Conservation (phyloP, 2,888 invertebrate genomes). For the Noctua fimbriata region DNA sequence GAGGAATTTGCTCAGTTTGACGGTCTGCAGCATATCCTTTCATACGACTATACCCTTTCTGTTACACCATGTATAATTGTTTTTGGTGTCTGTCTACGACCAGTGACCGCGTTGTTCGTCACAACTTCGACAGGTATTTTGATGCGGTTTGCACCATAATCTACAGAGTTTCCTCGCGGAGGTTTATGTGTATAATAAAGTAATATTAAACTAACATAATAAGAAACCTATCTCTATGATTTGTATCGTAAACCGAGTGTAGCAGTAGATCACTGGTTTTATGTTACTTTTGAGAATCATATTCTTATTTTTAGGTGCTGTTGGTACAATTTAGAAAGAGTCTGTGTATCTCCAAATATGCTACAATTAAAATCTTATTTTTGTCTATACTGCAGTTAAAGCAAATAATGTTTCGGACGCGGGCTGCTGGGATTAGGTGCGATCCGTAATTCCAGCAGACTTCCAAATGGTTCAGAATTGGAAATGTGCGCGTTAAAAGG, state of each 20-base stretch:
- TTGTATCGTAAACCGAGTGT: too few species aligned
- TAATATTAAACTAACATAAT: too few species aligned
- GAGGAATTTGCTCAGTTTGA: too few species aligned
- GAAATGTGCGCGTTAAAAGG: conserved; percentile 27
- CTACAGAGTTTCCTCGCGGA: neutral
- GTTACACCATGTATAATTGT: too few species aligned
- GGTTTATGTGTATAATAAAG: too few species aligned
- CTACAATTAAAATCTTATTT: neutral
- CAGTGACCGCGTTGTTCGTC: neutral
- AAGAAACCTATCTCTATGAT: too few species aligned
- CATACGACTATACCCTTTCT: too few species aligned
- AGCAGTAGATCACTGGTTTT: too few species aligned
- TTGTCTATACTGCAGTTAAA: neutral
- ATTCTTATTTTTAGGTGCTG: neutral
- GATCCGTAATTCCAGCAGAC: conserved; percentile 9
- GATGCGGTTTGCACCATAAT: neutral
- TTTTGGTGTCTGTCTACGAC: neutral
- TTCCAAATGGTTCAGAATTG: conserved; percentile 22
- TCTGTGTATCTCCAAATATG: neutral
- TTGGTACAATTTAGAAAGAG: neutral
- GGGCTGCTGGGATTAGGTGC: neutral
- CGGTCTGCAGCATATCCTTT: too few species aligned
- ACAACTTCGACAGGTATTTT: neutral
- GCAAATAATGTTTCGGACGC: neutral
- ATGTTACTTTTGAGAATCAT: neutral